Percentiles rank a stretch among this genome's conserved stretches.
These are phyloP conservation scores for Sebastes baramenuke DNA, from an alignment of 2,797 vertebrate species.

Conservation along the genomic window DNA sequence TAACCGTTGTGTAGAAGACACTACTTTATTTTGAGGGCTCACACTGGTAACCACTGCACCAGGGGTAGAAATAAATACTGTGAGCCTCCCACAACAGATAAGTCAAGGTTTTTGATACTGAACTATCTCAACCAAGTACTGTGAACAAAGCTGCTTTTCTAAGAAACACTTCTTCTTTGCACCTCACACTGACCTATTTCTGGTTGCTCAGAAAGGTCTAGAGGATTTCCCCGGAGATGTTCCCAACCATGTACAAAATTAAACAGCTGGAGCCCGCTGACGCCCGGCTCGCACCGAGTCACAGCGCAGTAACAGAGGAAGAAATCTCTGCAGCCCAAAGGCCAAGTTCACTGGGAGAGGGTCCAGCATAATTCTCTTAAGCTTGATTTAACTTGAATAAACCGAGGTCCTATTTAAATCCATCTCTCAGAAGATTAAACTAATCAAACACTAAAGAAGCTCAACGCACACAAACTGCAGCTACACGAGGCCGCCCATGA, in stretches of 20 bases:
- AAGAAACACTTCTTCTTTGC: slow-evolving; percentile 33
- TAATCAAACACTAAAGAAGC: slow-evolving; percentile 32
- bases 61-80: background rate
- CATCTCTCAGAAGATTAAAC: slow-evolving; percentile 42
- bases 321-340: slow-evolving; percentile 49
- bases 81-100: background rate
- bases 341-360: slow-evolving; percentile 27
- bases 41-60: background rate
- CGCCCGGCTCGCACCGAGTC: slow-evolving; percentile 25
- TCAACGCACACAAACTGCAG: background rate
- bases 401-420: slow-evolving; percentile 40
- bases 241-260: slow-evolving; percentile 60
- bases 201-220: slow-evolving; percentile 50
- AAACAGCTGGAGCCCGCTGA: slow-evolving; percentile 63
- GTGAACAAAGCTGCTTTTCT: slow-evolving; percentile 19
- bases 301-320: slow-evolving; percentile 41
- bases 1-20: background rate
- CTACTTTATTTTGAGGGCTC: background rate
- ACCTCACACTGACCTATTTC: slow-evolving; percentile 70
- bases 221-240: slow-evolving; percentile 68
- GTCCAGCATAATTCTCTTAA: slow-evolving; percentile 46
- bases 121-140: background rate
- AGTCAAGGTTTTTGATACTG: background rate
- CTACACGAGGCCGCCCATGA: background rate
- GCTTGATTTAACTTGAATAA: slow-evolving; percentile 46